Base-by-base conservation (phyloP, 2,113 vertebrate species). In the Thalassarche chlororhynchos region DNA sequence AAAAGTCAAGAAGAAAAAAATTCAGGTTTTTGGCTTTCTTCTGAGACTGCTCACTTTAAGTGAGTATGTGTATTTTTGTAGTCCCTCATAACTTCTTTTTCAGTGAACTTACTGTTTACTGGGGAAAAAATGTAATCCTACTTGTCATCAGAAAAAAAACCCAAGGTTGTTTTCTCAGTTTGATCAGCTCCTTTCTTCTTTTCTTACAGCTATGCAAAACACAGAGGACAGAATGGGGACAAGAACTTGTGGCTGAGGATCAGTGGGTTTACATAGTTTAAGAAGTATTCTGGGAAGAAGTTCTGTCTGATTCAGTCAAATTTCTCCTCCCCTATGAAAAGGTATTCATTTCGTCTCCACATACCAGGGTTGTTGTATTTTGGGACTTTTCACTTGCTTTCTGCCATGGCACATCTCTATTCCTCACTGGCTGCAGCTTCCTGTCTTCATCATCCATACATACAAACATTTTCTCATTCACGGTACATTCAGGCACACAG, bases 11-110 rank as follows among this genome's bases (percentile, higher is more conserved):
- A 47, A 42, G 1, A 29, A 74, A 69, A 75, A 46, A 66, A 17
- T 4, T 2, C 1, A 14, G 0, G 1, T 28, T 34, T 19, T 28
- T 21, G 16, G 0, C 5, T 36, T 65, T 51, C 79, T 81, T 17
- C 32, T 70, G 40, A 36, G 18, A 29, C 11, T 4, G 4, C 14
- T 61, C 5, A 5, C 32, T 65, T 72, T 32, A 54, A 52, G 9
- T 62, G 2, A 47, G 4, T 66, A n/a, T 15, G 4, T 44, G 4
- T 17, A 23, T 83, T 95, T 76, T 68, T 46, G 2, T 40, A 64
- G 12, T 28, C 10, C 1, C 17, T 31, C 10, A 7, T 52, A 66
- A 62, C 4, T 66, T 23, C 3, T 46, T 65, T 87, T 76, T 72
- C 58, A 64, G 12, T 42, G 64, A 60, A 60, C 29, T 84, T 57